phyloP scores from a whole-genome alignment of 2,113 vertebrate species.

The Ammodytes dubius region DNA sequence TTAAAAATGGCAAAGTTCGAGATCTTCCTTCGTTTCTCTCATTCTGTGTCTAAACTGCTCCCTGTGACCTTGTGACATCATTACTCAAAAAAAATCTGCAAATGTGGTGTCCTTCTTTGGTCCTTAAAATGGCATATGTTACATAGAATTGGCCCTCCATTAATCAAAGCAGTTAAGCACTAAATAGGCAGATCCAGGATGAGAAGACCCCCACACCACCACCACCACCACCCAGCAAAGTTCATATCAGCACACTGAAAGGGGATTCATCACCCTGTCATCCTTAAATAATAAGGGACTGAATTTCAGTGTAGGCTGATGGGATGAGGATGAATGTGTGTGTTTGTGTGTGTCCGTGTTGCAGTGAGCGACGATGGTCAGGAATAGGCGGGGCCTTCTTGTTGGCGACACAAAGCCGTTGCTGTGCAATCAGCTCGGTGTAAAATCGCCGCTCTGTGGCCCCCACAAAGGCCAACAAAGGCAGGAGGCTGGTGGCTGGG shows the following conservation, averaged over 20 bases:
- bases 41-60: conserved; percentile 72
- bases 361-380: conserved; percentile 55
- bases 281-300: conserved; percentile 54
- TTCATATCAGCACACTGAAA: conserved; percentile 78
- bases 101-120: conserved; percentile 72
- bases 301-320: conserved; percentile 55
- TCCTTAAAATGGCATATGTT: conserved; percentile 85
- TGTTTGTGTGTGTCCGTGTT: conserved; percentile 51
- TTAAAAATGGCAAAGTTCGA: conserved; percentile 30
- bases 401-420: conserved; percentile 86
- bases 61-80: conserved; percentile 85
- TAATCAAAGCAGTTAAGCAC: conserved; percentile 89
- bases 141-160: conserved; percentile 83
- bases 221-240: conserved; percentile 28
- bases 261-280: conserved; percentile 86
- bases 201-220: conserved; percentile 57
- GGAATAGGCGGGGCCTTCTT: conserved; percentile 72
- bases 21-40: conserved; percentile 69
- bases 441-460: conserved; percentile 88
- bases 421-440: conserved; percentile 88
- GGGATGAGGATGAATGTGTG: conserved; percentile 59
- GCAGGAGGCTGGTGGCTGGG: conserved; percentile 90
- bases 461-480: conserved; percentile 88
- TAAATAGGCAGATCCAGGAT: conserved; percentile 86
- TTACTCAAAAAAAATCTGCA: conserved; percentile 83